Conservation (phyloP, 2,797 vertebrate species). For the Prunella strophiata region DNA sequence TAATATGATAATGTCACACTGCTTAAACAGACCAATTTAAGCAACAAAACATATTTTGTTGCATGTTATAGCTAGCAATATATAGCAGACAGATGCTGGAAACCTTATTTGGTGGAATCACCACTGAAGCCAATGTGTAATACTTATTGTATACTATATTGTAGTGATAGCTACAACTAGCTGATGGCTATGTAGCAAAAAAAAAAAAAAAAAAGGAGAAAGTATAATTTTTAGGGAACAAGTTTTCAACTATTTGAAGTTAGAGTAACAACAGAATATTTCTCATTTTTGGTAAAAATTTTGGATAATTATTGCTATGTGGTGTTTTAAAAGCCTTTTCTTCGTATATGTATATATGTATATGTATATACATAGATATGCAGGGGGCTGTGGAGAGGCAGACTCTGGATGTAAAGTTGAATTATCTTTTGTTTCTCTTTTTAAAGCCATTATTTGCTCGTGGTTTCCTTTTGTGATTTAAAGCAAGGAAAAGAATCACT, state of each 20-base stretch:
- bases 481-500: constrained; percentile 39
- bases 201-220: background rate
- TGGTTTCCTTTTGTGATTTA: constrained; percentile 53
- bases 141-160: background rate
- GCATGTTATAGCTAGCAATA: background rate
- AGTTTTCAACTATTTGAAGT: background rate
- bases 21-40: background rate
- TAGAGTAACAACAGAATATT: background rate
- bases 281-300: background rate
- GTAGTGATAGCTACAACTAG: background rate
- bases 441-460: constrained; percentile 33
- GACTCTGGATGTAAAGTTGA: constrained; percentile 5
- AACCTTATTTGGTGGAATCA: background rate
- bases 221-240: background rate
- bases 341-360: background rate
- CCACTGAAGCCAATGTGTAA: background rate
- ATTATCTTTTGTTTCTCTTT: constrained; percentile 55
- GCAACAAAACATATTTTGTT: background rate
- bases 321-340: background rate
- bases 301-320: background rate
- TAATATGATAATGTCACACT: background rate
- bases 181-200: background rate
- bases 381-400: background rate
- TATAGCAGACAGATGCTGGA: background rate
- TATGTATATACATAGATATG: background rate